These are phyloP conservation scores for Stramonita haemastoma DNA, from an alignment of 2,888 invertebrate genomes.

Conservation along the genomic window DNA sequence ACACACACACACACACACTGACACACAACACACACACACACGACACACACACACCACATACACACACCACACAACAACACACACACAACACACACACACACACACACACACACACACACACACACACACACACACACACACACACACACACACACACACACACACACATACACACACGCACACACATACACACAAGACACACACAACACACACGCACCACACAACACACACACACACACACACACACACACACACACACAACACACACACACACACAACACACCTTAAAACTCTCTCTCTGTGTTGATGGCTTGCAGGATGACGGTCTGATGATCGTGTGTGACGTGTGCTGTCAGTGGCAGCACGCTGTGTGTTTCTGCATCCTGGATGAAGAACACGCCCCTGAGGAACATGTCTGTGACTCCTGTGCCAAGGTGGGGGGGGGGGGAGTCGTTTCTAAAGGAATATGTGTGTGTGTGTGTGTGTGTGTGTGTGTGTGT, in stretches of 20 bases:
- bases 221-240: conserved; percentile 17
- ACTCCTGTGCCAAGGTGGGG: conserved; percentile 70
- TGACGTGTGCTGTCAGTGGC: conserved; percentile 76
- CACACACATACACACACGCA: background rate
- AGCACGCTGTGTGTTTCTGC: conserved; percentile 77
- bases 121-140: conserved; percentile 17
- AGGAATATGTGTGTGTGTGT: background rate
- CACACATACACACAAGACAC: too few species aligned
- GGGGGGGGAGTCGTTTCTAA: background rate
- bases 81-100: background rate
- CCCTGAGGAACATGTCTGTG: conserved; percentile 72
- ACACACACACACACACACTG: conserved; percentile 5
- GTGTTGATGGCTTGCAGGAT: conserved; percentile 61
- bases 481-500: background rate
- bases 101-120: conserved; percentile 17
- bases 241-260: conserved; percentile 17
- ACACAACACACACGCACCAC: too few species aligned
- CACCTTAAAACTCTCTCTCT: background rate
- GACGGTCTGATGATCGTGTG: conserved; percentile 78
- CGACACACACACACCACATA: conserved; percentile 2
- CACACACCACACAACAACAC: too few species aligned
- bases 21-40: conserved; percentile 14
- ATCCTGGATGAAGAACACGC: conserved; percentile 69
- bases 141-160: conserved; percentile 5
- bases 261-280: conserved; percentile 15